Conservation (phyloP, 2,113 vertebrate genomes). For the Tyto alba region DNA sequence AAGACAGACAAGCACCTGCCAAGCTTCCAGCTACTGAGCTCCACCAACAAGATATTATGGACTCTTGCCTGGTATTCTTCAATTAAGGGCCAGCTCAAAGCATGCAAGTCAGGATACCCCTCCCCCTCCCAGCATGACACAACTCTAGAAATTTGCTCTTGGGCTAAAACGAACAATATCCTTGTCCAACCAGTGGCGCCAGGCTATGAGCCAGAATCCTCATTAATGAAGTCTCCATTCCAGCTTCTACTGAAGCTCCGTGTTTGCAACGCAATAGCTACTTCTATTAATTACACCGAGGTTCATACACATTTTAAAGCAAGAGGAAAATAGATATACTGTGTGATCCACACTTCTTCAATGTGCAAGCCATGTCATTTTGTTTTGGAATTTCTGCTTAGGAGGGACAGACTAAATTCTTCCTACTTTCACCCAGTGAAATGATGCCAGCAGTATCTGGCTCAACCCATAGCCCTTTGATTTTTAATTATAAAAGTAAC, state of each 20-base stretch:
- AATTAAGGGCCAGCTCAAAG: constrained; percentile 6
- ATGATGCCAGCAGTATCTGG: neutral
- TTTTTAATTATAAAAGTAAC: neutral
- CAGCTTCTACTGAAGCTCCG: neutral
- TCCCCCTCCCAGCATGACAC: constrained; percentile 21
- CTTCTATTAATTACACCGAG: neutral
- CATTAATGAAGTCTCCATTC: neutral
- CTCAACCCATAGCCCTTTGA: neutral
- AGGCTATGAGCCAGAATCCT: constrained; percentile 38
- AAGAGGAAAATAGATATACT: neutral
- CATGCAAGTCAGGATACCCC: neutral
- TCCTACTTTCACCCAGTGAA: neutral
- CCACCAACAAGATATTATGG: neutral
- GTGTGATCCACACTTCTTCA: neutral
- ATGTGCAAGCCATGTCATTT: neutral
- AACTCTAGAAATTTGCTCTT: constrained; percentile 35
- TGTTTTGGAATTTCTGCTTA: neutral
- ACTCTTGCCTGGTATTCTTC: constrained; percentile 8
- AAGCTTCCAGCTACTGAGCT: constrained; percentile 25
- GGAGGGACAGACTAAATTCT: neutral
- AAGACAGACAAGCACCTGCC: constrained; percentile 4
- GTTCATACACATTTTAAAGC: neutral
- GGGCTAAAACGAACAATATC: constrained; percentile 33
- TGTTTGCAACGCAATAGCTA: neutral
- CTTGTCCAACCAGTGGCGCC: constrained; percentile 51